Evolutionary conservation across 2,888 invertebrate species (phyloP).

Genomic region (Melolontha melolontha): DNA sequence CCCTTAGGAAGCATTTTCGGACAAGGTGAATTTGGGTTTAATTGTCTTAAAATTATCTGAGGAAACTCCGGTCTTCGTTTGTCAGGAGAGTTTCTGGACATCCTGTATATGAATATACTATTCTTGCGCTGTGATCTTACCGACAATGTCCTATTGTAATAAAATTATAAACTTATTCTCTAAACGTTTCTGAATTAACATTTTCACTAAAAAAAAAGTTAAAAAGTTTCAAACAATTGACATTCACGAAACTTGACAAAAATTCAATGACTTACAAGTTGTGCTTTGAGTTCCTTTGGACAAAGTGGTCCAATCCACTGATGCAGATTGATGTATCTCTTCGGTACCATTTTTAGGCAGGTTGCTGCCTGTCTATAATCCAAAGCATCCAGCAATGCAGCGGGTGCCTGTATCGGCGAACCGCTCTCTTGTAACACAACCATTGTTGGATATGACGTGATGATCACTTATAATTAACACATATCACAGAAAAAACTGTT

Average conservation of each 20-base stretch:
- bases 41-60: too few species aligned
- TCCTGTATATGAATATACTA: too few species aligned
- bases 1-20: too few species aligned
- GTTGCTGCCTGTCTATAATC: conserved; percentile 87
- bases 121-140: too few species aligned
- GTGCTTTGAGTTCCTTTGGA: conserved; percentile 83
- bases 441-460: conserved; percentile 64
- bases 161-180: too few species aligned
- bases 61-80: too few species aligned
- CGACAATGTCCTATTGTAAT: too few species aligned
- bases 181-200: too few species aligned
- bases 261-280: conserved; percentile 74
- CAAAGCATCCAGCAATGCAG: conserved; percentile 72
- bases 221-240: too few species aligned
- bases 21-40: too few species aligned
- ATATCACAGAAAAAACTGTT: conserved; percentile 40
- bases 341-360: conserved; percentile 90
- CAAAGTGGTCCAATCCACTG: conserved; percentile 88
- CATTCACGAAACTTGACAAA: neutral
- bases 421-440: conserved; percentile 82
- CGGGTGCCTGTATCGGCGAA: conserved; percentile 71
- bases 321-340: conserved; percentile 90
- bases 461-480: conserved; percentile 42
- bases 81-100: too few species aligned
- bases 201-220: too few species aligned